Evolutionary conservation across 2,113 vertebrate species (phyloP), one percentile per base, ranked within the genome.

Genomic region (Crotalus tigris): DNA sequence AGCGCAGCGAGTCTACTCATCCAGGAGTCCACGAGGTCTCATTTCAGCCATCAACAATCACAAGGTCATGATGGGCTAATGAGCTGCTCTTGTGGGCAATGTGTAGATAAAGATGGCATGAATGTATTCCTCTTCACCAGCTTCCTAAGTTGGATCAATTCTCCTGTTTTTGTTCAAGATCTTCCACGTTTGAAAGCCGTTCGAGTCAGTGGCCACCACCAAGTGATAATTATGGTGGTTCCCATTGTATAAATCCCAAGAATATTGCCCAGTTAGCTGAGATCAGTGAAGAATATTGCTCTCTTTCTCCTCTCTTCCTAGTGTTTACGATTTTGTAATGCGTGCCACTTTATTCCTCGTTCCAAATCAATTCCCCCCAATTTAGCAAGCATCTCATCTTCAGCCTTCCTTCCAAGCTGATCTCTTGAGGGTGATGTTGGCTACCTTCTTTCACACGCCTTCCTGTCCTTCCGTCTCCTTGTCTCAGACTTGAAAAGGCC

Each of bases 21-120:
- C 55, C 85, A 46, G 91, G 92, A 89, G 94, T 6, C 93, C 0
- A 44, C 1, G 17, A 0, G 81, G 92, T 93, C 93, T 94, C 4
- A 23, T 92, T 93, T 11, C 96, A 91, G 88, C 94, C 93, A 0
- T 94, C 93, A 19, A 94, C 89, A 69, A 26, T 91, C 94, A 85
- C 61, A 91, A 0, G 0, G 93, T 95, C 95, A 96, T 93, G 95
- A 96, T 96, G 95, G 96, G 96, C 94, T 97, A 97, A 97, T 94
- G 93, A 97, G 94, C 93, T 61, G 94, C 51, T 95, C 95, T 96
- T 95, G 91, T 94, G 96, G 85, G 96, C 91, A 92, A 94, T 91
- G 93, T 95, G 96, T 91, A 96, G 95, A 96, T 95, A 92, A 92
- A 95, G 95, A 95, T 95, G 92, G 92, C 90, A 90, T 0, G 19